These are phyloP conservation scores for Poeciliopsis prolifica DNA, from an alignment of 2,113 vertebrate species.

Conservation along the genomic window DNA sequence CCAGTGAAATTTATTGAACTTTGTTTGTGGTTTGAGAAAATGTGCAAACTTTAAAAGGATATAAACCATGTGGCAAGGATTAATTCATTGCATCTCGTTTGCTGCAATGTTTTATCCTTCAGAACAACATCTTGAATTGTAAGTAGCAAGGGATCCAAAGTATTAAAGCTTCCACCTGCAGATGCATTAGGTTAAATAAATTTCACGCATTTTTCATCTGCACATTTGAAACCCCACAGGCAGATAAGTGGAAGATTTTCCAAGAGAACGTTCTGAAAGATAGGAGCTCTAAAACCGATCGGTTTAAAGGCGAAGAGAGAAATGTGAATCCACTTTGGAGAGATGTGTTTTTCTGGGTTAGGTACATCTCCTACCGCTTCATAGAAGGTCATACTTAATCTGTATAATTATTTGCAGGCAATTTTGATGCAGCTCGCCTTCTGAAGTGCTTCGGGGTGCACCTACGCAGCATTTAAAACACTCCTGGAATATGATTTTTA, in stretches of 20 bases:
- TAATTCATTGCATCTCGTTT: too few relatives aligned
- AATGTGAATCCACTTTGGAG: not conserved
- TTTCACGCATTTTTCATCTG: slow-evolving; percentile 1
- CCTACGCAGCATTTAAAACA: slow-evolving; percentile 36
- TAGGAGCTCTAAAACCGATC: slow-evolving; percentile 3
- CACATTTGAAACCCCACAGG: not conserved
- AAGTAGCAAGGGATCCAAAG: not conserved
- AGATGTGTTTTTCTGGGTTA: not conserved
- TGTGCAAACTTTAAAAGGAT: too few relatives aligned
- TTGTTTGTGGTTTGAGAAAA: too few relatives aligned
- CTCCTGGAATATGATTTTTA: slow-evolving; percentile 26
- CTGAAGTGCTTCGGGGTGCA: slow-evolving; percentile 31
- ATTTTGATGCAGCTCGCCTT: slow-evolving; percentile 42
- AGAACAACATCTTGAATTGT: not conserved
- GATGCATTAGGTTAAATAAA: not conserved
- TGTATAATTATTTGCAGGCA: slow-evolving; percentile 61
- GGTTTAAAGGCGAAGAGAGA: not conserved
- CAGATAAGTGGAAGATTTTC: slow-evolving; percentile 5
- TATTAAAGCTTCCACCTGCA: not conserved
- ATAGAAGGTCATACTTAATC: slow-evolving; percentile 71
- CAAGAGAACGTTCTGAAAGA: not conserved
- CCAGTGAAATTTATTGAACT: too few relatives aligned
- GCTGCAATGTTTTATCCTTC: not conserved
- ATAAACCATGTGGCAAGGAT: too few relatives aligned
- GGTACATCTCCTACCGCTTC: slow-evolving; percentile 31